Base-by-base conservation (phyloP, 2,113 vertebrate species). In the Circaetus cinerascens region DNA sequence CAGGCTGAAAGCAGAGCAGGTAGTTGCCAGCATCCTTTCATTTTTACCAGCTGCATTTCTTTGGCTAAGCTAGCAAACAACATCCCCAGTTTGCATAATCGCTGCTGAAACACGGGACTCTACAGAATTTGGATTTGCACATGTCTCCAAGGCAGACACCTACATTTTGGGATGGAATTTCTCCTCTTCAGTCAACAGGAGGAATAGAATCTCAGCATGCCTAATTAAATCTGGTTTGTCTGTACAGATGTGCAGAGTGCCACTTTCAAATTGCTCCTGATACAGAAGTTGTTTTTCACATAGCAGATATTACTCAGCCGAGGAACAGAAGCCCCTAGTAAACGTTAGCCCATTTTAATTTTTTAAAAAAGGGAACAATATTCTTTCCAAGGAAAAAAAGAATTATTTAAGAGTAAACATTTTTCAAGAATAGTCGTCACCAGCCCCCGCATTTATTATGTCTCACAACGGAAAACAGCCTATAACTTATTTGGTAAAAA, bases 11-110 rank as follows among this genome's bases (percentile, higher is more conserved):
- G 94, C 87, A 94, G 85, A 96, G 89, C 89, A 94, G 89, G 94
- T 95, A 94, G 74, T 32, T 96, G 91, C 93, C 93, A 94, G 74
- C 87, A 92, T 82, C 84, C 63, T 97, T 97, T 97, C 85, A 94
- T 93, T 94, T 95, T 86, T 86, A 82, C 90, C 91, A 95, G 90
- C 95, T 97, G 84, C 91, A 83, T 90, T 95, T 85, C 87, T 80
- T 93, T 95, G 94, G 91, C 89, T 86, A 83, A 90, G 87, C 81
- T 82, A 83, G 85, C 62, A 82, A 93, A 86, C 80, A 95, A 22
- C 59, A 90, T 22, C 71, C 53, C 71, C 50, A 4, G 75, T 83
- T 92, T 93, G 82, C 68, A 88, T 94, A 94, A 94, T 92, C 1
- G 0, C 84, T 88, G 90, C 59, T 90, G 71, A 90, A 95, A 94